phyloP scores from a whole-genome alignment of 2,888 invertebrate species.

The Meliscaeva auricollis region DNA sequence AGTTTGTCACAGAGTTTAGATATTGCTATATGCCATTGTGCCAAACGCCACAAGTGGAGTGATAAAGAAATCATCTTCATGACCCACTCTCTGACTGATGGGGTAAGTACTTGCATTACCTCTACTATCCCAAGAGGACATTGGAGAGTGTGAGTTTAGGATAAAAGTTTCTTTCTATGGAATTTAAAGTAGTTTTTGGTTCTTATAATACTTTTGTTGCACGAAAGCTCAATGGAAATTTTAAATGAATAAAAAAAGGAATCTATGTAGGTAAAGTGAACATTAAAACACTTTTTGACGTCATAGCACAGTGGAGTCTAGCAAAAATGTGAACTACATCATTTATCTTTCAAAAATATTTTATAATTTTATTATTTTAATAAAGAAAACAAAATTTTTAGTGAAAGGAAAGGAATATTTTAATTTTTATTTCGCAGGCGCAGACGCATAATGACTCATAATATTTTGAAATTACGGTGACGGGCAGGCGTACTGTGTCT shows the following conservation, averaged over 20 bases:
- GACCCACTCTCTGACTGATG: conserved; percentile 26
- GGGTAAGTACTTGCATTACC: background rate
- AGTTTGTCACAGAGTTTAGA: conserved; percentile 2
- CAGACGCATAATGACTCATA: too few species aligned
- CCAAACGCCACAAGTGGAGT: conserved; percentile 44
- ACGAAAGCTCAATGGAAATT: background rate
- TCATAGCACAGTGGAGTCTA: conserved; percentile 43
- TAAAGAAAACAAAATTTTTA: too few species aligned
- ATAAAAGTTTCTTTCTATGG: conserved; percentile 1
- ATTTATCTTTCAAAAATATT: too few species aligned
- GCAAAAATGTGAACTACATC: background rate
- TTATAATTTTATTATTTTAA: too few species aligned
- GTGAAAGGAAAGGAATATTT: too few species aligned
- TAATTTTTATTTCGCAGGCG: too few species aligned
- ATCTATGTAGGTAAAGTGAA: conserved; percentile 17
- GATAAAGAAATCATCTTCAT: conserved; percentile 27
- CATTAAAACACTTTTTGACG: conserved; percentile 31
- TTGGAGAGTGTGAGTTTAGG: background rate
- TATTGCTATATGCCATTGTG: conserved; percentile 36
- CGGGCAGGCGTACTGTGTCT: too few species aligned
- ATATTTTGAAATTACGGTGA: too few species aligned
- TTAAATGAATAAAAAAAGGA: conserved; percentile 1
- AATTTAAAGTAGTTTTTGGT: conserved; percentile 14
- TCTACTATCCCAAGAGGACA: background rate
- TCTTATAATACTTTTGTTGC: conserved; percentile 1